Evolutionary conservation across 1,140 invertebrate species (phyloP), one percentile per base, ranked within the genome.

Genomic region (Probaryconus sp.): DNA sequence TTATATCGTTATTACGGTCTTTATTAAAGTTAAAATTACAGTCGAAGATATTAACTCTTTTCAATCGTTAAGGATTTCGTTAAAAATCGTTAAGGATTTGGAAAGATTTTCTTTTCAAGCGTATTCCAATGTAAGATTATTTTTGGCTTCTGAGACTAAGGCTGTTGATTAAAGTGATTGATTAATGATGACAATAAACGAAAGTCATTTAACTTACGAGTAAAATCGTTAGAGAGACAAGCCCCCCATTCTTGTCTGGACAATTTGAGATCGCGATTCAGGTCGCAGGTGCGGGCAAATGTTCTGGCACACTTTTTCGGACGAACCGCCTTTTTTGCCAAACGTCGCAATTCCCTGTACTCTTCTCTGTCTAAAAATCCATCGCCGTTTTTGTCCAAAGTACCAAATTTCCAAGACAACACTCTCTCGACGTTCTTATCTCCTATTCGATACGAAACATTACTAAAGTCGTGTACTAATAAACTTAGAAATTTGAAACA

Each of bases 261-360:
- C 24, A 97, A 92, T 61, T 90, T 91, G 10, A 91, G 90, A 87
- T 98, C 94, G 28, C 89, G 88, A 85, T 96, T 92, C 24, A 92
- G 87, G 86, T 98, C 96, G 87, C 96, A 98, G 64, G 92, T 92
- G 47, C 92, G 91, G 1, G 94, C 91, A 88, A 97, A 98, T n/a
- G 91, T 92, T 71, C 94, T 92, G 45, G 95, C 95, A 86, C 96
- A 98, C 61, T 93, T 91, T 83, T 93, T 93, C 5, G 96, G 96
- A 75, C 94, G 93, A 11, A 97, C 93, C 14, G 94, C 92, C 86
- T 95, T 95, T 81, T 93, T 94, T 0, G 97, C 93, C 17, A 97
- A 89, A 65, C 92, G 89, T 51, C 92, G 90, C 3, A 98, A 87
- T 56, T 94, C 93, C 68, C 92, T 89, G 77, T 96, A 95, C 83